phyloP scores from a whole-genome alignment of 2,797 vertebrate genomes.

The Buphagus erythrorhynchus region DNA sequence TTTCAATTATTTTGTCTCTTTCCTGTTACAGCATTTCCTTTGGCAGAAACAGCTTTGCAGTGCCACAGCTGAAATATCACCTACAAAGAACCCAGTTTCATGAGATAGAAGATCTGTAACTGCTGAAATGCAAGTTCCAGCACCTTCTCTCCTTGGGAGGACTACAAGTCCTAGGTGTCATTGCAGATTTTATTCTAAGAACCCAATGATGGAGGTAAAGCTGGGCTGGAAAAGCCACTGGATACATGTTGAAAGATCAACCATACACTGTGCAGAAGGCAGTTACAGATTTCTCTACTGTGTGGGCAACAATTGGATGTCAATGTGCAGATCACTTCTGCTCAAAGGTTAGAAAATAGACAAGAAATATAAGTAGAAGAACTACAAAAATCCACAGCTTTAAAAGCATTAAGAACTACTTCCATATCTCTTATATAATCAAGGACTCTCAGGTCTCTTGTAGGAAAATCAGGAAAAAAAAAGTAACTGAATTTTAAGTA shows the following conservation, averaged over 20 bases:
- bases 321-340: not conserved
- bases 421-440: not conserved
- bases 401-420: not conserved
- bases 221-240: not conserved
- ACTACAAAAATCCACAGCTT: not conserved
- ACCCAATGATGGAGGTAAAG: accelerated
- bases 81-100: not conserved
- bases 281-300: not conserved
- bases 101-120: not conserved
- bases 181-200: not conserved
- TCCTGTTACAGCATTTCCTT: not conserved
- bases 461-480: not conserved
- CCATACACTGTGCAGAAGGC: not conserved
- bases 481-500: not conserved
- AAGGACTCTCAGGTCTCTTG: not conserved
- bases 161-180: not conserved
- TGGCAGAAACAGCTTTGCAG: not conserved
- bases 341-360: not conserved
- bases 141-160: not conserved
- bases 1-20: accelerated
- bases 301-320: accelerated
- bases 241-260: not conserved
- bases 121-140: not conserved
- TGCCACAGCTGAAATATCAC: not conserved
- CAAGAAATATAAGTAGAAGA: not conserved